Conservation (phyloP, 2,888 invertebrate species). For the Amitus sp. region DNA sequence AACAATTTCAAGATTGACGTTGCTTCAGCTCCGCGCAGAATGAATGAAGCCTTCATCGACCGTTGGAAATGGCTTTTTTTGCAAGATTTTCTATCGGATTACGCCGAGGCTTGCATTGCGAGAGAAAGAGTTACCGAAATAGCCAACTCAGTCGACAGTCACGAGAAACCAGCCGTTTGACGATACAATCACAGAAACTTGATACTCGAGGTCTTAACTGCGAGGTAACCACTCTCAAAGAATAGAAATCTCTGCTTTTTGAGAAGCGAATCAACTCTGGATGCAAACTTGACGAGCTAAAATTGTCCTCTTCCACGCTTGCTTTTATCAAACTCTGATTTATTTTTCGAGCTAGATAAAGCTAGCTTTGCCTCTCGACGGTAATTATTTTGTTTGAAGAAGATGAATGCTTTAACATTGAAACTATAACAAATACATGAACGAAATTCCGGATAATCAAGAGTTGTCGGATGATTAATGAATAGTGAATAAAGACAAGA, state of each 20-base stretch:
- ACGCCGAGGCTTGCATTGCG: constrained; percentile 26
- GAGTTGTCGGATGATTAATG: no score
- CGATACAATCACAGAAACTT: constrained; percentile 59
- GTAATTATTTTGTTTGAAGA: no score
- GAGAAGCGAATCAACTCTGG: constrained; percentile 25
- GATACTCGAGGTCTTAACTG: constrained; percentile 59
- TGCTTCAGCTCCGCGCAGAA: constrained; percentile 19
- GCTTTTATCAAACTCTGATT: no score
- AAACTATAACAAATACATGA: no score
- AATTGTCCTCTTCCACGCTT: no score
- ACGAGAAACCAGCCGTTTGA: constrained; percentile 53
- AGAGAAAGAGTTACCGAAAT: constrained; percentile 41
- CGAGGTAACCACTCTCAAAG: constrained; percentile 54
- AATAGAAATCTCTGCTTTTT: constrained; percentile 48
- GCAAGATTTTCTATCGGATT: constrained; percentile 51
- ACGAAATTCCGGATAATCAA: no score
- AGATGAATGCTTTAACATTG: no score
- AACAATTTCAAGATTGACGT: neutral
- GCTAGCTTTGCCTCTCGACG: no score
- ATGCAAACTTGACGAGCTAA: no score
- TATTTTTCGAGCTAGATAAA: no score
- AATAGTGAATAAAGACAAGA: no score
- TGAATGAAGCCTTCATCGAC: constrained; percentile 25
- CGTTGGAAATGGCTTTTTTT: constrained; percentile 45
- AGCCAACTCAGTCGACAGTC: constrained; percentile 38